Percentiles rank a stretch among this genome's conserved stretches.
Evolutionary conservation across 2,113 vertebrate species (phyloP).

Genomic region (Oryzias javanicus): DNA sequence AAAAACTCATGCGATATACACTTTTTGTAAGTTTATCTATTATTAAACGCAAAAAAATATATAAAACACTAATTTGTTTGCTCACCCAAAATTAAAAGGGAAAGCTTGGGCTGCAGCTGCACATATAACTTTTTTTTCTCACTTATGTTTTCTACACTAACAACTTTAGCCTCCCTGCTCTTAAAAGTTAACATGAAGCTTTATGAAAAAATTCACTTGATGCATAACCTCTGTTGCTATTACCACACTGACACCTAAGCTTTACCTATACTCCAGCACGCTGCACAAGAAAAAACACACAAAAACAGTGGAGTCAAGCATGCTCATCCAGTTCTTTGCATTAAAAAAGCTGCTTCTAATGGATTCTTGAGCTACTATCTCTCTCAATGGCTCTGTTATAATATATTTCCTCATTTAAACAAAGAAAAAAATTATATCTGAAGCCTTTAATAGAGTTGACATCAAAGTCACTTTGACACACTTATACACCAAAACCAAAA

Average conservation of each 20-base stretch:
- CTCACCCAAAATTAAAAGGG: too few relatives aligned
- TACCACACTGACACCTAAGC: constrained; percentile 30
- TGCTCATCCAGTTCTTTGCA: constrained; percentile 61
- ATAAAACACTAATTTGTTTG: too few relatives aligned
- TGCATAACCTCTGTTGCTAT: constrained; percentile 57
- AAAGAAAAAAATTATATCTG: constrained; percentile 76
- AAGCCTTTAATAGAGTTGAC: constrained; percentile 76
- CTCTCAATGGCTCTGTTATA: constrained; percentile 56
- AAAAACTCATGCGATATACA: too few relatives aligned
- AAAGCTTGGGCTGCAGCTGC: too few relatives aligned
- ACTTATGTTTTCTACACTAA: background rate
- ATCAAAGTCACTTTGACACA: constrained; percentile 60
- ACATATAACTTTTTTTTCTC: background rate
- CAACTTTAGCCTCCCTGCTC: constrained; percentile 13
- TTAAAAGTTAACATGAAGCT: constrained; percentile 46
- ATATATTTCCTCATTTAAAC: constrained; percentile 71
- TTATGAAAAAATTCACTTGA: constrained; percentile 52
- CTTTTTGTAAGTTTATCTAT: too few relatives aligned
- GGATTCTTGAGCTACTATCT: constrained; percentile 49
- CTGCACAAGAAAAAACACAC: constrained; percentile 38
- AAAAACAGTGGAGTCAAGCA: constrained; percentile 69
- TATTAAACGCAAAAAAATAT: too few relatives aligned
- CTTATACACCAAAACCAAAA: constrained; percentile 60
- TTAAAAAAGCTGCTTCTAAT: constrained; percentile 51
- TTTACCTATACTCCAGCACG: constrained; percentile 44